Percentiles rank a stretch among this genome's conserved stretches.
Evolutionary conservation across 2,113 vertebrate species (phyloP).

Genomic region (pig (Sus scrofa)): DNA sequence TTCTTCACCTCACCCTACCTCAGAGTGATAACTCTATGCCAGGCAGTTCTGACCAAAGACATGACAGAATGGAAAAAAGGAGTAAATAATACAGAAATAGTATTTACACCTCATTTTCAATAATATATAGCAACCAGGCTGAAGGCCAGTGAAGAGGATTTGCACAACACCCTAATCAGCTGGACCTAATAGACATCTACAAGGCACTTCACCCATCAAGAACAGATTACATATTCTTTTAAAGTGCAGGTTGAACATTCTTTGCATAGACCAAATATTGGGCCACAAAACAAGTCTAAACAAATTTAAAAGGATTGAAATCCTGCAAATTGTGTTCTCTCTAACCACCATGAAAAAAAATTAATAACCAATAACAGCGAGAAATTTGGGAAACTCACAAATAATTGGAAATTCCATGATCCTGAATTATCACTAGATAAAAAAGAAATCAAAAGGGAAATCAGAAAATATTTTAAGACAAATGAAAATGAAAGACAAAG

Average conservation of each 20-base stretch:
- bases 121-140: not conserved
- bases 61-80: not conserved
- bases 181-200: not conserved
- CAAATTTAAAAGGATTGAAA: not conserved
- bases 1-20: not conserved
- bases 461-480: not conserved
- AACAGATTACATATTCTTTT: not conserved
- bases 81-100: not conserved
- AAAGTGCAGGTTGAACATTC: not conserved
- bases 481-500: not conserved
- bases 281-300: not conserved
- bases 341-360: not conserved
- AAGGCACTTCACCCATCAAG: not conserved
- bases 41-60: not conserved
- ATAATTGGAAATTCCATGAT: not conserved
- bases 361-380: not conserved
- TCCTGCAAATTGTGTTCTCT: not conserved
- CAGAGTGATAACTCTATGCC: not conserved
- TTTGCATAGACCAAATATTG: not conserved
- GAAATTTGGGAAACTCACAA: not conserved
- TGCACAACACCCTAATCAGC: not conserved
- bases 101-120: not conserved
- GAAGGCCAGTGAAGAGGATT: not conserved
- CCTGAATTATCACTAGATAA: not conserved
- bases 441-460: not conserved